phyloP scores from a whole-genome alignment of 2,113 vertebrate species.

The Ailurus styani region DNA sequence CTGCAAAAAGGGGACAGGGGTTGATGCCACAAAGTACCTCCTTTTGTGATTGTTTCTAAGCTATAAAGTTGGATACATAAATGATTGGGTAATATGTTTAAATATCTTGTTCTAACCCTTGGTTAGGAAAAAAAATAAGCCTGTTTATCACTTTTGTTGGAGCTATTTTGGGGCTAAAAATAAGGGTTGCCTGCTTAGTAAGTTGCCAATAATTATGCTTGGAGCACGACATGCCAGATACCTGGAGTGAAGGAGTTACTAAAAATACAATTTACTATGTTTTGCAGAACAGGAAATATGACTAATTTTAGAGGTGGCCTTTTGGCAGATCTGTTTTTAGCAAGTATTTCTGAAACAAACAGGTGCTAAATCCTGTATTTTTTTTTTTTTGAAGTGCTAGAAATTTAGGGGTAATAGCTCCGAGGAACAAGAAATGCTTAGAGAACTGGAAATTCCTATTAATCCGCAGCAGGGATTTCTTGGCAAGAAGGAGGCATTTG shows the following conservation, averaged over 20 bases:
- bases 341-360: constrained; percentile 63
- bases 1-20: not conserved
- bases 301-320: constrained; percentile 76
- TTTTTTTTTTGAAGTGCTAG: constrained; percentile 47
- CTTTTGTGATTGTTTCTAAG: not conserved
- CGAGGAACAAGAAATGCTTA: constrained; percentile 49
- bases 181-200: constrained; percentile 55
- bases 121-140: not conserved
- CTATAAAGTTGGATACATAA: not conserved
- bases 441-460: constrained; percentile 63
- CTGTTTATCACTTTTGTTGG: constrained; percentile 61
- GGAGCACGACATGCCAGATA: constrained; percentile 48
- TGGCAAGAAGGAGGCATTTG: constrained; percentile 13
- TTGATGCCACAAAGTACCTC: not conserved
- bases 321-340: constrained; percentile 72
- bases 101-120: not conserved
- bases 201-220: constrained; percentile 55
- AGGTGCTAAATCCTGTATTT: constrained; percentile 51
- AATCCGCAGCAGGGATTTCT: not conserved
- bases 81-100: not conserved
- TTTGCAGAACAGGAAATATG: constrained; percentile 65
- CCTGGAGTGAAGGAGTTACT: constrained; percentile 71
- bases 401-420: constrained; percentile 29
- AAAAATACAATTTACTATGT: constrained; percentile 78
- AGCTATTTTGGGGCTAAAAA: constrained; percentile 57